These are phyloP conservation scores for Itoplectis maculator DNA, from an alignment of 2,888 invertebrate genomes.

Conservation along the genomic window DNA sequence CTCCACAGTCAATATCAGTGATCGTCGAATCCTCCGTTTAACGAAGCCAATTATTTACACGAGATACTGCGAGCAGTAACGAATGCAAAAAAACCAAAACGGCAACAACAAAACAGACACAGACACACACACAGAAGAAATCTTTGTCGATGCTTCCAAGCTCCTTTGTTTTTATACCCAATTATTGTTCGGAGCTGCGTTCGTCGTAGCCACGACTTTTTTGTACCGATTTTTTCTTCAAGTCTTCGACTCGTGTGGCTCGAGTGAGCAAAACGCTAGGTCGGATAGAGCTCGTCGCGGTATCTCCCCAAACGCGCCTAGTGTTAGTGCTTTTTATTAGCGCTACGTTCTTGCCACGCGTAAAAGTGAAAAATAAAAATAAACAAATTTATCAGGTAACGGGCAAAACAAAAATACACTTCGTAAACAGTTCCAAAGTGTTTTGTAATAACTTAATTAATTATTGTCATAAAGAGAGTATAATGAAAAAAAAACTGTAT, in stretches of 20 bases:
- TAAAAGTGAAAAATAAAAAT: conserved; percentile 13
- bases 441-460: conserved; percentile 55
- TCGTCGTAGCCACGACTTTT: conserved; percentile 1
- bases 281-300: conserved; percentile 5
- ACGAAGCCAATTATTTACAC: conserved; percentile 68
- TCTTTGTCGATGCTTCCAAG: conserved; percentile 61
- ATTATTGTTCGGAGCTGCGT: not conserved
- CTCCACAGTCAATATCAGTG: conserved; percentile 70
- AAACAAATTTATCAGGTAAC: not conserved
- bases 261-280: not conserved
- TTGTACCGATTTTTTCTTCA: conserved; percentile 8
- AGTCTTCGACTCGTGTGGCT: conserved; percentile 21
- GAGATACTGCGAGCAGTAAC: conserved; percentile 33
- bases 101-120: too few relatives aligned
- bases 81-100: not conserved
- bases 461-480: conserved; percentile 42
- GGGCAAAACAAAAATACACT: conserved; percentile 11
- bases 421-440: conserved; percentile 47
- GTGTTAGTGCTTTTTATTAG: conserved; percentile 28
- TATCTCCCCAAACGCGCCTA: conserved; percentile 8
- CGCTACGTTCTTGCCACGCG: conserved; percentile 52
- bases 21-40: conserved; percentile 60
- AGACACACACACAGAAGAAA: conserved; percentile 24
- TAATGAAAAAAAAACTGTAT: conserved; percentile 45
- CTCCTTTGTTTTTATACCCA: not conserved